Conservation (phyloP, 1,140 invertebrate genomes). For the Bombus sylvicola region DNA sequence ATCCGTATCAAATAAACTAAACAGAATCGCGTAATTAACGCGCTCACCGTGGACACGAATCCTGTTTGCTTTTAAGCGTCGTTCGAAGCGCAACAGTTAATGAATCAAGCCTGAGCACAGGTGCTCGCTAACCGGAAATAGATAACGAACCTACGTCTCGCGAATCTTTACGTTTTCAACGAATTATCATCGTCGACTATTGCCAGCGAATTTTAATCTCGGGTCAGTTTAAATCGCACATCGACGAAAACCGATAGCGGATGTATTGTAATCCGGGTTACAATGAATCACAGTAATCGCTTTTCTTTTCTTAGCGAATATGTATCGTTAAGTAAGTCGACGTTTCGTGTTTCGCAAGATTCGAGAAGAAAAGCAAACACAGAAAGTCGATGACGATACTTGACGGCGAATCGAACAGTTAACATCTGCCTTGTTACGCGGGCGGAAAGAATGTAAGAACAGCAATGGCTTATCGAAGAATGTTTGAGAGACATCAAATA, state of each 20-base stretch:
- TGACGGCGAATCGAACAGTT: no score
- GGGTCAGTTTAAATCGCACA: neutral
- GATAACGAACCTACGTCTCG: no score
- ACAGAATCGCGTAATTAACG: slow-evolving; percentile 14
- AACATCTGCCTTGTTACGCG: no score
- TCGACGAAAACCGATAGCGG: neutral
- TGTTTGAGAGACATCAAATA: neutral
- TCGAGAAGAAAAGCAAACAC: no score
- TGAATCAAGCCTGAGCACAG: neutral
- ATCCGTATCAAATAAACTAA: slow-evolving; percentile 12
- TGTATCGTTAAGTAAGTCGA: no score
- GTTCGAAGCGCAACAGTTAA: slow-evolving; percentile 14
- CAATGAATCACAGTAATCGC: neutral
- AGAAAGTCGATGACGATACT: no score
- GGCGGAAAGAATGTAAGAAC: no score
- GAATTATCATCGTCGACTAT: neutral
- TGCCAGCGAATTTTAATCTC: neutral
- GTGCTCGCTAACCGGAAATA: neutral
- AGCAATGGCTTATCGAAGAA: neutral
- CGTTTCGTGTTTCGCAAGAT: no score
- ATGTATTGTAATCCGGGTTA: neutral
- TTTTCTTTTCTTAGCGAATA: neutral
- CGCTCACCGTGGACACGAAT: neutral
- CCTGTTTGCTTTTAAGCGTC: neutral
- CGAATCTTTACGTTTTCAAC: no score